phyloP scores from a whole-genome alignment of 2,888 invertebrate genomes.

The Himalopsyche japonica region DNA sequence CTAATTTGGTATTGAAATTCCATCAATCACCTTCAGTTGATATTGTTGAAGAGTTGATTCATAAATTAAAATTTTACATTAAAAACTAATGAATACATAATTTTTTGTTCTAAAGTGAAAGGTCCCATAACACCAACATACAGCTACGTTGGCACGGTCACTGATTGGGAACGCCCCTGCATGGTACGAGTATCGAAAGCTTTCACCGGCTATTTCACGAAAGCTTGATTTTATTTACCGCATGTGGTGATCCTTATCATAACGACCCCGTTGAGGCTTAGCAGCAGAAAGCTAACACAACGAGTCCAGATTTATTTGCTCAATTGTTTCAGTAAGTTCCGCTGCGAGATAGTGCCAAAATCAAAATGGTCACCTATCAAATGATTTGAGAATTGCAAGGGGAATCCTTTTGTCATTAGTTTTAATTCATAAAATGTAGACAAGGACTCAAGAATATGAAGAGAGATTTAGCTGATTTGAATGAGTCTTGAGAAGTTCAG shows the following conservation, averaged over 20 bases:
- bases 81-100: no score
- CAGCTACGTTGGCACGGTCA: neutral
- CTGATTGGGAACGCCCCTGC: neutral
- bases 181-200: neutral
- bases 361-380: neutral
- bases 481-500: no score
- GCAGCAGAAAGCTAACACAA: conserved; percentile 1
- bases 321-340: conserved; percentile 1
- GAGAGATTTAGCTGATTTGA: no score
- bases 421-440: no score
- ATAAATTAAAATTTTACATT: no score
- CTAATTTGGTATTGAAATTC: no score
- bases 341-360: neutral
- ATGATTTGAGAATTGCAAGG: neutral
- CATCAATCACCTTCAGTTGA: no score
- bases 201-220: neutral
- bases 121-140: neutral
- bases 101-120: no score
- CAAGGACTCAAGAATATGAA: no score
- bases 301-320: conserved; percentile 6
- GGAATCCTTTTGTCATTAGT: neutral
- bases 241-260: conserved; percentile 5
- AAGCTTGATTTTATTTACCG: conserved; percentile 12
- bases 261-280: conserved; percentile 6
- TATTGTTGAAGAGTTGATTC: no score